These are phyloP conservation scores for Neoniphon sammara DNA, from an alignment of 2,797 vertebrate genomes.

Conservation along the genomic window DNA sequence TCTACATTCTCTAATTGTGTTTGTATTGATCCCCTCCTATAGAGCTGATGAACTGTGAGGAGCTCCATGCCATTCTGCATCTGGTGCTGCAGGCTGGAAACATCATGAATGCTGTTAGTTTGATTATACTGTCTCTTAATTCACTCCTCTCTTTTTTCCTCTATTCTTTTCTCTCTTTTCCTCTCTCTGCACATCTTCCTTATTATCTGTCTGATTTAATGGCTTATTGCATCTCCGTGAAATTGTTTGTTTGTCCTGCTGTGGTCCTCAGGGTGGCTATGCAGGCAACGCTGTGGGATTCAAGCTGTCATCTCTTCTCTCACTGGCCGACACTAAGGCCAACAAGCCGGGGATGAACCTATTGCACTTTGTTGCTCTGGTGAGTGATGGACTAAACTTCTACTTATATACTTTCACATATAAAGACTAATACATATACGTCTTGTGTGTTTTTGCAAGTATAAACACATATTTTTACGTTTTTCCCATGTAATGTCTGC, in stretches of 20 bases:
- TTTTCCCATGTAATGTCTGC: neutral
- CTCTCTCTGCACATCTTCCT: neutral
- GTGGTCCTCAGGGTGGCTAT: slow-evolving; percentile 88
- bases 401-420: neutral
- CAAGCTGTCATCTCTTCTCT: slow-evolving; percentile 96
- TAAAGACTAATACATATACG: neutral
- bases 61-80: slow-evolving; percentile 94
- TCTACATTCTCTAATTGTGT: slow-evolving; percentile 41
- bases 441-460: neutral
- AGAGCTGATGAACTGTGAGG: slow-evolving; percentile 96
- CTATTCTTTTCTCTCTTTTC: neutral
- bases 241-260: neutral
- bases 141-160: neutral
- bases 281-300: slow-evolving; percentile 98
- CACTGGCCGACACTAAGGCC: slow-evolving; percentile 96
- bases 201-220: neutral
- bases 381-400: slow-evolving; percentile 69
- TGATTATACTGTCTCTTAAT: neutral
- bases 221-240: neutral
- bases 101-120: slow-evolving; percentile 98
- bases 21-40: slow-evolving; percentile 53
- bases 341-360: slow-evolving; percentile 99
- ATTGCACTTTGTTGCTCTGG: slow-evolving; percentile 98
- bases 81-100: slow-evolving; percentile 98
- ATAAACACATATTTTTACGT: neutral